phyloP scores from a whole-genome alignment of 2,888 invertebrate genomes.

The Coleophora deauratella region DNA sequence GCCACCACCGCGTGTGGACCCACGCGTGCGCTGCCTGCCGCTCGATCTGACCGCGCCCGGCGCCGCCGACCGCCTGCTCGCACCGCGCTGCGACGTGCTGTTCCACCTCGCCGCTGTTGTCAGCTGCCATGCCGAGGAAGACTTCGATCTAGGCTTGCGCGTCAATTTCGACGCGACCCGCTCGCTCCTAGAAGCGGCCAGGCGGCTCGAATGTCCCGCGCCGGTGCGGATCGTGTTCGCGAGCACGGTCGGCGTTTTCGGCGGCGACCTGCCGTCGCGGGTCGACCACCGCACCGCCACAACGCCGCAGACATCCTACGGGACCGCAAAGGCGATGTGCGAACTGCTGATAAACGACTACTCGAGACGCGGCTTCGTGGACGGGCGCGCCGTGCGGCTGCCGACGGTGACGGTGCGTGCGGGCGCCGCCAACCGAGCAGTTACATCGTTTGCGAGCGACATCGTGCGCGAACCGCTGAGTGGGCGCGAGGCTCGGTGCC shows the following conservation, averaged over 20 bases:
- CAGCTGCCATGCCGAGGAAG: conserved; percentile 53
- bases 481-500: conserved; percentile 33
- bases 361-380: conserved; percentile 47
- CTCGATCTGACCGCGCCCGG: conserved; percentile 26
- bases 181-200: conserved; percentile 40
- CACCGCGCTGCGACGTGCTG: conserved; percentile 30
- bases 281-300: conserved; percentile 40
- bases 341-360: conserved; percentile 56
- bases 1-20: conserved; percentile 20
- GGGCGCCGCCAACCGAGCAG: conserved; percentile 48
- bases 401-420: conserved; percentile 57
- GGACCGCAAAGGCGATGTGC: conserved; percentile 51
- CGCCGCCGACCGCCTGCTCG: conserved; percentile 31
- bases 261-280: conserved; percentile 37
- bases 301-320: conserved; percentile 53
- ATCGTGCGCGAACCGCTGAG: conserved; percentile 53
- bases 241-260: conserved; percentile 49
- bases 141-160: conserved; percentile 50
- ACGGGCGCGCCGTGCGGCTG: conserved; percentile 44
- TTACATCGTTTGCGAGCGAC: conserved; percentile 59
- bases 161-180: conserved; percentile 56
- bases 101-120: conserved; percentile 60
- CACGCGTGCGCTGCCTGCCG: conserved; percentile 27
- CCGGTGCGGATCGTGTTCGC: conserved; percentile 37
- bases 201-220: conserved; percentile 15